Base-by-base conservation (phyloP, 2,113 vertebrate genomes). In the Ctenodactylus gundi region DNA sequence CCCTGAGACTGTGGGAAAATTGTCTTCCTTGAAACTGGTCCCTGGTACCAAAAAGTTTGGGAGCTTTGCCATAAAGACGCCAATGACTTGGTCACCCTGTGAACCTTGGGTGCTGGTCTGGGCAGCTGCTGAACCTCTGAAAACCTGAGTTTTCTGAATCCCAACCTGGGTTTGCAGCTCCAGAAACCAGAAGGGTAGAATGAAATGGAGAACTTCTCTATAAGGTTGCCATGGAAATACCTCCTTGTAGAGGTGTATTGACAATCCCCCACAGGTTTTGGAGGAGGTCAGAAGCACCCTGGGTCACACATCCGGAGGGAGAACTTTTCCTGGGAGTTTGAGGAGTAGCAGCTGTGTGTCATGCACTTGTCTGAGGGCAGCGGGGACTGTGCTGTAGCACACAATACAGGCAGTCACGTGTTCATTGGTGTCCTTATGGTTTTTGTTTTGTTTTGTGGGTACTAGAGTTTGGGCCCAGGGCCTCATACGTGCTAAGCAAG, bases 31-130 rank as follows among this genome's bases (percentile, higher is more conserved):
- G n/a, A n/a, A n/a, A n/a, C n/a, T n/a, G n/a, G n/a, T n/a, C n/a
- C n/a, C n/a, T n/a, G n/a, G n/a, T n/a, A n/a, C n/a, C n/a, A n/a
- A n/a, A n/a, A n/a, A n/a, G n/a, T n/a, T n/a, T n/a, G n/a, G n/a
- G n/a, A n/a, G n/a, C n/a, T n/a, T n/a, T n/a, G n/a, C n/a, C n/a
- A n/a, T n/a, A n/a, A 53, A n/a, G 80, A 20, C 17, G 29, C 27
- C 1, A 3, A 4, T 25, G 36, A 0, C 64, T 4, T 7, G 4
- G 21, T 60, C 51, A 4, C 58, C 4, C 25, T 2, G 8, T 41
- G 11, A 55, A 23, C 36, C 60, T 3, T 23, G 15, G 31, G 4
- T 31, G 3, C 15, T 70, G 53, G 72, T 27, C 27, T 31, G 34
- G 27, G 81, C 3, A 3, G 21, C 14, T 51, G 18, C 27, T 18